Evolutionary conservation across 1,140 invertebrate genomes (phyloP).

Genomic region (Steinernema feltiae): DNA sequence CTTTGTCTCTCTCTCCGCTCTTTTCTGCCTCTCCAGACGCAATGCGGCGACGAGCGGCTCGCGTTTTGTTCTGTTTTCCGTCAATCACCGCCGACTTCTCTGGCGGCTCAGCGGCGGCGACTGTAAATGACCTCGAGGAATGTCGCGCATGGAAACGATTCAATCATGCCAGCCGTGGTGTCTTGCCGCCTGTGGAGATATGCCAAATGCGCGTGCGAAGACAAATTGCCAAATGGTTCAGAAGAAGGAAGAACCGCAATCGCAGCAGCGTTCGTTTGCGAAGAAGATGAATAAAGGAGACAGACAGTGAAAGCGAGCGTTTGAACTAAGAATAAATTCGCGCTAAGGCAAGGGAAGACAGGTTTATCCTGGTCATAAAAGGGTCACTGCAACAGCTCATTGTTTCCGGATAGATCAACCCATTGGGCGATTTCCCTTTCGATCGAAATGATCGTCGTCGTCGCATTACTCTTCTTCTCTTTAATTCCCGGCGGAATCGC

Average conservation of each 20-base stretch:
- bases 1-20: neutral
- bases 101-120: neutral
- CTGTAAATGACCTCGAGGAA: neutral
- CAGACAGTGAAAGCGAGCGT: neutral
- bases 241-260: neutral
- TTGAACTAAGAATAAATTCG: neutral
- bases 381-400: neutral
- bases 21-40: neutral
- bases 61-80: neutral
- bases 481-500: neutral
- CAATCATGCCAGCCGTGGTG: neutral
- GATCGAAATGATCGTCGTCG: neutral
- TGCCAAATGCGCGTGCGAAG: constrained; percentile 2
- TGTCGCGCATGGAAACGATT: neutral
- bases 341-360: neutral
- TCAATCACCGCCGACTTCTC: too few species aligned
- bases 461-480: neutral
- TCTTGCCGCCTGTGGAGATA: constrained; percentile 9
- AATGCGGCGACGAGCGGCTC: neutral
- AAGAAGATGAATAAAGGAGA: too few species aligned
- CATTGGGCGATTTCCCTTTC: neutral
- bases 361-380: neutral
- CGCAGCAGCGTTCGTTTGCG: too few species aligned
- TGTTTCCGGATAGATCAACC: neutral
- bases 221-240: neutral